Evolutionary conservation across 2,113 vertebrate genomes (phyloP).

Genomic region (Festucalex cinctus): DNA sequence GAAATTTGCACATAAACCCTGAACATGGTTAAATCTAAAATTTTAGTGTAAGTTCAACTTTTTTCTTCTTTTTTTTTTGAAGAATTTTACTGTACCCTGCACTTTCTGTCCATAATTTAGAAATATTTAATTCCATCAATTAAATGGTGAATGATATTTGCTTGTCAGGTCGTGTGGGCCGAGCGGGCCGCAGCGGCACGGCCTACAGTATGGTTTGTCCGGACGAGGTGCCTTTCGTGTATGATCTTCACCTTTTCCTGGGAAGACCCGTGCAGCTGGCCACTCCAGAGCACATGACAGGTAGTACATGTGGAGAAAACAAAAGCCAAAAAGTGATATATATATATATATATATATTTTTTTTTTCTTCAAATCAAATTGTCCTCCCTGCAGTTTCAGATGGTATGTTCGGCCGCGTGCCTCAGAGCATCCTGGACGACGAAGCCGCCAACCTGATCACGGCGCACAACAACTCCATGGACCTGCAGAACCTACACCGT

Average conservation of each 20-base stretch:
- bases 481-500: slow-evolving; percentile 77
- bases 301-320: slow-evolving; percentile 51
- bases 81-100: too few relatives aligned
- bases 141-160: not conserved
- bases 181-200: slow-evolving; percentile 84
- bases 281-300: slow-evolving; percentile 57
- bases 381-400: slow-evolving; percentile 46
- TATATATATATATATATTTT: too few relatives aligned
- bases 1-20: too few relatives aligned
- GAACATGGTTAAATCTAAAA: not conserved
- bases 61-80: too few relatives aligned
- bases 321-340: too few relatives aligned
- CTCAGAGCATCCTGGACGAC: slow-evolving; percentile 87
- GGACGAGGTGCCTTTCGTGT: slow-evolving; percentile 85
- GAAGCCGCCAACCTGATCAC: slow-evolving; percentile 80
- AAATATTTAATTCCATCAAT: not conserved
- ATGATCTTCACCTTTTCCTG: slow-evolving; percentile 91
- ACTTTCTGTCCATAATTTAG: too few relatives aligned
- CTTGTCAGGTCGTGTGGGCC: slow-evolving; percentile 84
- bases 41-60: not conserved
- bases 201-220: slow-evolving; percentile 87
- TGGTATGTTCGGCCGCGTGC: slow-evolving; percentile 83
- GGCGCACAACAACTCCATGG: slow-evolving; percentile 74
- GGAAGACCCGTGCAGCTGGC: slow-evolving; percentile 79
- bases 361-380: not conserved